Percentiles rank a stretch among this genome's conserved stretches.
These are phyloP conservation scores for Sarcophaga variegata DNA, from an alignment of 2,888 invertebrate species.

Conservation along the genomic window DNA sequence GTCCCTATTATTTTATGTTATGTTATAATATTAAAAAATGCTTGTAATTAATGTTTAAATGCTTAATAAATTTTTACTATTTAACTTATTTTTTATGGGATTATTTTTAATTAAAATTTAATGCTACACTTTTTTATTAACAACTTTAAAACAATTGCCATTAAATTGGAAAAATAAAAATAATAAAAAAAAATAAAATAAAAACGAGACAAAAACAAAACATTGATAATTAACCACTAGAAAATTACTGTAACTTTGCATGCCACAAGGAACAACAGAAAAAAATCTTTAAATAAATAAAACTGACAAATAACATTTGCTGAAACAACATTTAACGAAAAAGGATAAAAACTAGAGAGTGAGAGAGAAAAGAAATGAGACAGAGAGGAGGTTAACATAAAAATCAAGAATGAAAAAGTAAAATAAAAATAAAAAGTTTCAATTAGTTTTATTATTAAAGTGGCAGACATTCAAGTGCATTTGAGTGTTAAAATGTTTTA, in stretches of 20 bases:
- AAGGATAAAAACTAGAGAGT: neutral
- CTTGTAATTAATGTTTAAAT: no score
- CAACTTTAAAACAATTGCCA: constrained; percentile 1
- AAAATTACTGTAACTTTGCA: constrained; percentile 21
- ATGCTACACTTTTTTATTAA: neutral
- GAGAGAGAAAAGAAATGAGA: neutral
- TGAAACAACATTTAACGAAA: constrained; percentile 23
- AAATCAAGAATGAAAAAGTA: neutral
- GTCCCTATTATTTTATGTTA: no score
- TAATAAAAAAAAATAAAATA: neutral
- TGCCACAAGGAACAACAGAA: neutral
- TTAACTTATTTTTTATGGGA: neutral
- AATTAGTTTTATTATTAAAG: constrained; percentile 59
- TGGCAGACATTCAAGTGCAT: constrained; percentile 62
- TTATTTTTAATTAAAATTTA: neutral
- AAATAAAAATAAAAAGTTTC: constrained; percentile 39
- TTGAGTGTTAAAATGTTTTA: constrained; percentile 65
- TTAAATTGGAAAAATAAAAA: neutral
- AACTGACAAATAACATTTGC: constrained; percentile 42
- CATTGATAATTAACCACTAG: constrained; percentile 35
- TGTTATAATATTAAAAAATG: no score
- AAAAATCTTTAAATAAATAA: neutral
- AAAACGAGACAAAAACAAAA: neutral
- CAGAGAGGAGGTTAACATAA: neutral
- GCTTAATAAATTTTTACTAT: neutral